Base-by-base conservation (phyloP, 2,888 invertebrate species). In the Pseudoips prasinana region DNA sequence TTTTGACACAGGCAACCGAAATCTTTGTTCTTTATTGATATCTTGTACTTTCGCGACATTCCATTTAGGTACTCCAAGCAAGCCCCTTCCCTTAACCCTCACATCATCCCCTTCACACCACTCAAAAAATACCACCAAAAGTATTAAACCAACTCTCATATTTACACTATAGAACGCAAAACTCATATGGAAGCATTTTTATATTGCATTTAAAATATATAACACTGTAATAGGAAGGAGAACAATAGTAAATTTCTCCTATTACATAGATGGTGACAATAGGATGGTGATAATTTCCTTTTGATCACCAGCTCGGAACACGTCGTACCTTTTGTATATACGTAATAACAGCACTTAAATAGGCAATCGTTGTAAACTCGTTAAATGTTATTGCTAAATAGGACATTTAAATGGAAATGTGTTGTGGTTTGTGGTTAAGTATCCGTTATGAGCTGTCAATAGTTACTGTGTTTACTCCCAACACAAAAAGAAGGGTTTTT, bases 1-100 rank as follows among this genome's bases (percentile, higher is more conserved):
- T 39, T 82, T 87, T 19, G 74, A n/a, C 7, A 20, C 20, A n/a
- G 20, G 20, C 5, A 75, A 73, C 86, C 87, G 83, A 54, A 86
- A 80, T 7, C 63, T 64, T 0, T 59, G 39, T 20, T 73, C 70
- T 8, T 38, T 61, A 46, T 23, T 40, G 46, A 28, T 17, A 9
- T 33, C 32, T 44, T 73, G 20, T 45, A 50, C 7, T 8, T 39
- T 33, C 10, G 27, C 28, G 1, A 11, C 22, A 7, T 22, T 29
- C 10, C 39, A 30, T 18, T 17, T 30, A 0, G 25, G 1, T 1
- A 40, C 29, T 27, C 35, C 19, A 1, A 30, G 38, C 3, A 38
- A 27, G 27, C 53, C 52, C 27, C 60, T 59, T 1, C 56, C 49
- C 18, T 38, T 55, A 3, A 40, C 41, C 17, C 29, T 53, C 1